Evolutionary conservation across 2,113 vertebrate species (phyloP).

Genomic region (Pyxicephalus adspersus): DNA sequence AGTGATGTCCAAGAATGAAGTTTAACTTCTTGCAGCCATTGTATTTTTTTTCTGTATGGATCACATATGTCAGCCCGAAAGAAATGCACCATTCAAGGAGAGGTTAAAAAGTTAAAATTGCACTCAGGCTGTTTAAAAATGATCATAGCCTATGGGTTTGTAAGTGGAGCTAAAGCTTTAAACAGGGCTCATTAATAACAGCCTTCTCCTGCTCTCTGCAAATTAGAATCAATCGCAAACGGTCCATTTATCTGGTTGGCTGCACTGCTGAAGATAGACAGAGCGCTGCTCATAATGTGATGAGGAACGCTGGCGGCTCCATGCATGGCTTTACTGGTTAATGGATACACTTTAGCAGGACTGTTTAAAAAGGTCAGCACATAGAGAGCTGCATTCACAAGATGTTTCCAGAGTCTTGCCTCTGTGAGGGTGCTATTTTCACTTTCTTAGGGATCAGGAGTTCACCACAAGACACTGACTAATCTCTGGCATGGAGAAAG

Average conservation of each 20-base stretch:
- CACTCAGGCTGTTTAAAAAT: neutral
- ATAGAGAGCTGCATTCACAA: neutral
- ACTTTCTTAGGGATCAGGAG: constrained; percentile 17
- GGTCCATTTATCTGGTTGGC: neutral
- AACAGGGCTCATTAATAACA: constrained; percentile 2
- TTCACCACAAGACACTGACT: constrained; percentile 13
- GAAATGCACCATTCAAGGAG: neutral
- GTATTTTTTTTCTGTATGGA: too few relatives aligned
- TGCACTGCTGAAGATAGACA: neutral
- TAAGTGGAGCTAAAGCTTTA: neutral
- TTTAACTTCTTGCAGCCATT: too few relatives aligned
- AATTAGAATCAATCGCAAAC: neutral
- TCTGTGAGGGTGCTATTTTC: neutral
- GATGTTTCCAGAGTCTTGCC: neutral
- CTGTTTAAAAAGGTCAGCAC: constrained; percentile 14
- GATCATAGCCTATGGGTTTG: neutral
- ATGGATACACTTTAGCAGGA: neutral
- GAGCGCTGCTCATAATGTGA: neutral
- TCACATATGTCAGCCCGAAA: too few relatives aligned
- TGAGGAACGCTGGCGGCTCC: constrained; percentile 23
- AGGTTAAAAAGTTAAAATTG: constrained; percentile 12
- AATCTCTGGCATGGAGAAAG: neutral
- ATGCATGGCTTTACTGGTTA: constrained; percentile 1
- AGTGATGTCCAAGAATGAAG: too few relatives aligned
- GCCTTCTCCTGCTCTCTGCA: neutral